Conservation (phyloP, 1,140 invertebrate genomes). For the Apocrypta bakeri region DNA sequence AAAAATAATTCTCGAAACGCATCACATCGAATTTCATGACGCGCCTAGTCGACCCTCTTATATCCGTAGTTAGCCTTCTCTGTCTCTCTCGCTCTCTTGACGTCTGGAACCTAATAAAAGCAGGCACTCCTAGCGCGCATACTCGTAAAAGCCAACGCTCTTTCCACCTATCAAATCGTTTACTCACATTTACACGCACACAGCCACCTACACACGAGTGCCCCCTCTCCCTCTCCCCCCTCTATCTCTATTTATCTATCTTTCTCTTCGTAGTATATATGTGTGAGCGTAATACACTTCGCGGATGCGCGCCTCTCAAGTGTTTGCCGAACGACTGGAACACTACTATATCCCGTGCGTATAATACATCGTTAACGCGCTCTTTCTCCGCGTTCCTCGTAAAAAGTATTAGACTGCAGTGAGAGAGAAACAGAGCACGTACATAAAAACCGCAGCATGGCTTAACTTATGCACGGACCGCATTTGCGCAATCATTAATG, state of each 20-base stretch:
- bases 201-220: neutral
- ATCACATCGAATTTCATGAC: too few species aligned
- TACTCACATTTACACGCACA: neutral
- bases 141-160: neutral
- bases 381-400: slow-evolving; percentile 2
- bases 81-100: too few species aligned
- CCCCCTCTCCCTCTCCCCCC: too few species aligned
- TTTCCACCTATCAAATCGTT: neutral
- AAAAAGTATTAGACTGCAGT: slow-evolving; percentile 23
- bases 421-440: too few species aligned
- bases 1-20: too few species aligned
- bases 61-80: too few species aligned
- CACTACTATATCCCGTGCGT: neutral
- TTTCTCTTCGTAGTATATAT: too few species aligned
- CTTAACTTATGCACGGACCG: too few species aligned
- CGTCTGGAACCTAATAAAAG: neutral
- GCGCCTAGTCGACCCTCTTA: too few species aligned
- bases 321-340: slow-evolving; percentile 21
- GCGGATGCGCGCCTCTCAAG: neutral
- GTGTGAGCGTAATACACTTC: neutral
- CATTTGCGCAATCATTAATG: too few species aligned
- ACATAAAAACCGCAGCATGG: too few species aligned
- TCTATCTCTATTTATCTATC: too few species aligned
- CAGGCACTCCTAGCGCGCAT: neutral
- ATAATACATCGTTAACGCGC: slow-evolving; percentile 3